These are phyloP conservation scores for Eupithecia inturbata DNA, from an alignment of 2,888 invertebrate genomes.

Conservation along the genomic window DNA sequence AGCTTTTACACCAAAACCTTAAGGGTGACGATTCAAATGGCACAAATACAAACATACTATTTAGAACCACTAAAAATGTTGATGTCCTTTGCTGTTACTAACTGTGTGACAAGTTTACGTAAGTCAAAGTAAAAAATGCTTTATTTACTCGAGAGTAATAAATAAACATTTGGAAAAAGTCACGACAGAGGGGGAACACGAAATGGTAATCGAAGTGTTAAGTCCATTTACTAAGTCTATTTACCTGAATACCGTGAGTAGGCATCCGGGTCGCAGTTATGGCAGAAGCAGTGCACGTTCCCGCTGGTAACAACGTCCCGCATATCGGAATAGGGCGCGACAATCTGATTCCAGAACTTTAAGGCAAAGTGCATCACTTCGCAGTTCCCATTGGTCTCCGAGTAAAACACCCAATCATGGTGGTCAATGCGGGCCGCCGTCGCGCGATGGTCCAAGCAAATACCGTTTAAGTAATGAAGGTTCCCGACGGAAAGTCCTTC, in stretches of 20 bases:
- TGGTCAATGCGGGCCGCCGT: constrained; percentile 36
- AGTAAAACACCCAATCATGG: constrained; percentile 44
- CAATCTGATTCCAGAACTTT: constrained; percentile 72
- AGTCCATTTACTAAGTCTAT: not conserved
- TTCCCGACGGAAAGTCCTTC: constrained; percentile 65
- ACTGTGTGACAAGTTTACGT: not conserved
- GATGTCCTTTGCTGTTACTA: not conserved
- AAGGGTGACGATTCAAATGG: not conserved
- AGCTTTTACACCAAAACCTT: not conserved
- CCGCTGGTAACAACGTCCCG: constrained; percentile 71
- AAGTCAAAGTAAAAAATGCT: not conserved
- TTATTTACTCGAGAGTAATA: not conserved
- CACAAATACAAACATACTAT: not conserved
- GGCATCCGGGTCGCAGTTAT: constrained; percentile 65
- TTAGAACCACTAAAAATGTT: not conserved
- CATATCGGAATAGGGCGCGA: constrained; percentile 68
- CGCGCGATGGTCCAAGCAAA: constrained; percentile 63
- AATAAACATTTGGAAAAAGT: not conserved
- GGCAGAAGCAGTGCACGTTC: constrained; percentile 70
- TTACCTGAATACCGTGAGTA: constrained; percentile 63
- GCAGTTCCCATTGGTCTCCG: constrained; percentile 52
- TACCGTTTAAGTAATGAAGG: constrained; percentile 65
- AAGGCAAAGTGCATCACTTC: constrained; percentile 71
- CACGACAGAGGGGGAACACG: not conserved
- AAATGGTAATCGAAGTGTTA: not conserved